phyloP scores from a whole-genome alignment of 2,797 vertebrate genomes.

The Acropternis orthonyx region DNA sequence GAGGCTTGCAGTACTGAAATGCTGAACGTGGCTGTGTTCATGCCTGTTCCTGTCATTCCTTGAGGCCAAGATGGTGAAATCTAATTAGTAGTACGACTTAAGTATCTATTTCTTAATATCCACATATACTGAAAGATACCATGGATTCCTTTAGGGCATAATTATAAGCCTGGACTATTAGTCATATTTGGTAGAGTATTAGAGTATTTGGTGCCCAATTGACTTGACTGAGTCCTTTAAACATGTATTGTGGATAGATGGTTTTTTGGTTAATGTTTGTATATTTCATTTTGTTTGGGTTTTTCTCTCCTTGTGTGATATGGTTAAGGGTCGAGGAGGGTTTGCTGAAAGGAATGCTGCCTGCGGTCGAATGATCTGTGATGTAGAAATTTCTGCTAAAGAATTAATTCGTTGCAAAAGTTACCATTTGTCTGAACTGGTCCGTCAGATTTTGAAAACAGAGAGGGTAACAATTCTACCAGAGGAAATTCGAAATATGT shows the following conservation, averaged over 20 bases:
- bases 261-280: not conserved
- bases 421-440: constrained; percentile 92
- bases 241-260: not conserved
- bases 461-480: constrained; percentile 82
- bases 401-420: constrained; percentile 97
- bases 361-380: constrained; percentile 94
- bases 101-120: not conserved
- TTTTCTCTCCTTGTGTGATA: not conserved
- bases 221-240: not conserved
- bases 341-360: constrained; percentile 96
- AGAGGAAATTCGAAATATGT: constrained; percentile 87
- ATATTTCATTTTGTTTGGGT: not conserved
- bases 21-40: not conserved
- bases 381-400: constrained; percentile 94
- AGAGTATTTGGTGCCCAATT: not conserved
- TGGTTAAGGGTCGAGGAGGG: constrained; percentile 85
- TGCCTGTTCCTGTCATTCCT: not conserved
- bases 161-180: not conserved
- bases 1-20: not conserved
- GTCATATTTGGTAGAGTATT: not conserved
- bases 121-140: not conserved
- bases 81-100: not conserved
- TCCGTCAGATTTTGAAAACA: constrained; percentile 87
- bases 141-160: not conserved
- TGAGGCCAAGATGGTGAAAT: not conserved